Conservation (phyloP, 2,888 invertebrate genomes). For the Ophion costatus region DNA sequence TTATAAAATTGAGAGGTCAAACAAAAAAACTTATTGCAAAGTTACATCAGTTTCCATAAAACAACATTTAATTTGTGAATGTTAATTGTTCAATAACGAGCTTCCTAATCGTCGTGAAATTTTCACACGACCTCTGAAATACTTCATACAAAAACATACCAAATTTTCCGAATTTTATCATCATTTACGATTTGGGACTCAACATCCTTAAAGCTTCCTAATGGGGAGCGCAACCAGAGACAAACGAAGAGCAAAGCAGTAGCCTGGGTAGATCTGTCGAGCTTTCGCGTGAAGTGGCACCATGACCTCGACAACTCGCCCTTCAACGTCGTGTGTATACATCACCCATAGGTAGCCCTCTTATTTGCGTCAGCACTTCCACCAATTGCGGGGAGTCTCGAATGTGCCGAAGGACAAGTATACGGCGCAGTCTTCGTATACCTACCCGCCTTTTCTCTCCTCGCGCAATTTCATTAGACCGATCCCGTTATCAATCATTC, state of each 20-base stretch:
- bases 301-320: slow-evolving; percentile 64
- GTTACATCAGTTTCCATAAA: too few species aligned
- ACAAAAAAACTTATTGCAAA: too few species aligned
- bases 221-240: not conserved
- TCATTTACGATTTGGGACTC: too few species aligned
- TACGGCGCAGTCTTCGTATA: not conserved
- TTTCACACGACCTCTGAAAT: too few species aligned
- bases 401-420: slow-evolving; percentile 13
- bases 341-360: slow-evolving; percentile 20
- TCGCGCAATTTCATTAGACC: slow-evolving; percentile 6
- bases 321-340: slow-evolving; percentile 20
- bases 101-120: too few species aligned
- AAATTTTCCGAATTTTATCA: too few species aligned
- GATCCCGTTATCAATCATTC: slow-evolving; percentile 19
- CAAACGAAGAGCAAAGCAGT: slow-evolving; percentile 9
- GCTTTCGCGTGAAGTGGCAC: slow-evolving; percentile 42
- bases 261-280: slow-evolving; percentile 22
- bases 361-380: slow-evolving; percentile 34
- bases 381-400: slow-evolving; percentile 29
- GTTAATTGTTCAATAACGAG: too few species aligned
- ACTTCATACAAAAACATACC: too few species aligned
- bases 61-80: too few species aligned
- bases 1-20: too few species aligned
- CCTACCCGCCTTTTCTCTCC: not conserved
- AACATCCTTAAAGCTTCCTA: slow-evolving; percentile 20